Conservation (phyloP, 2,888 invertebrate genomes). For the Onchidella celtica region DNA sequence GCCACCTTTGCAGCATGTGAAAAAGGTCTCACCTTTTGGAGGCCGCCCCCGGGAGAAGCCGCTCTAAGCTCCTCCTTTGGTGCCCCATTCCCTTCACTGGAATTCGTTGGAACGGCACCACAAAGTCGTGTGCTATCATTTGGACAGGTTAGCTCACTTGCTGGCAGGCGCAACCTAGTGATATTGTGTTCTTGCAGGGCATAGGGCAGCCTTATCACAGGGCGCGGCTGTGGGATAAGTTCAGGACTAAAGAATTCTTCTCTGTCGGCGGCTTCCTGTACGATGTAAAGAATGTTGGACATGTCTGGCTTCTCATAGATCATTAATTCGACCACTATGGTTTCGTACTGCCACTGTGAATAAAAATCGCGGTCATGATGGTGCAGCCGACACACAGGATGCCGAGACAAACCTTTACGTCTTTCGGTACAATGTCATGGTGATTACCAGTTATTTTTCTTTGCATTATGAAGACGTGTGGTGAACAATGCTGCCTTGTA, state of each 20-base stretch:
- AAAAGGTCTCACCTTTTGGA: neutral
- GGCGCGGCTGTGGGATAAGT: neutral
- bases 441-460: too few relatives aligned
- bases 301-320: constrained; percentile 22
- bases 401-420: too few relatives aligned
- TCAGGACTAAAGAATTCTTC: too few relatives aligned
- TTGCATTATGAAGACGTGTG: too few relatives aligned
- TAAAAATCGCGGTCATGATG: neutral
- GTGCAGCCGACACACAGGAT: too few relatives aligned
- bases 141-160: too few relatives aligned
- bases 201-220: neutral
- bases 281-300: constrained; percentile 9
- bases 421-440: too few relatives aligned
- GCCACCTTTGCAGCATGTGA: neutral
- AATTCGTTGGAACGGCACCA: neutral
- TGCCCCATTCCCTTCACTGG: neutral
- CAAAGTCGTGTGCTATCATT: too few relatives aligned
- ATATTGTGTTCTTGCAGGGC: neutral
- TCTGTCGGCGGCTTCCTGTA: neutral
- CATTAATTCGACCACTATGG: neutral
- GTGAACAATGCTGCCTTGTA: too few relatives aligned
- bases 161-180: neutral
- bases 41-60: neutral
- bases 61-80: neutral
- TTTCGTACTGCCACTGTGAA: constrained; percentile 27